phyloP scores from a whole-genome alignment of 2,888 invertebrate genomes.

The Microctonus hyperodae region DNA sequence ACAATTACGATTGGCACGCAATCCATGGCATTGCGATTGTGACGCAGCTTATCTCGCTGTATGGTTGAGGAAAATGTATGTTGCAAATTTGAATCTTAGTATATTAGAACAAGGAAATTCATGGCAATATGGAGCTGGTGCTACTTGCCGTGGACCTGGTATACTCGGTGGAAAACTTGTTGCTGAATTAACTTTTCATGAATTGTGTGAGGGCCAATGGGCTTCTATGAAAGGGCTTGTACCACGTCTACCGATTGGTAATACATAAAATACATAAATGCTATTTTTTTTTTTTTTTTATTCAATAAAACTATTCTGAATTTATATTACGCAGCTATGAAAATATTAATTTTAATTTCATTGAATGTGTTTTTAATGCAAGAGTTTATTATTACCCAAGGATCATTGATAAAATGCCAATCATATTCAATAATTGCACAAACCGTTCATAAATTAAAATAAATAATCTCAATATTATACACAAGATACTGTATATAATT shows the following conservation, averaged over 20 bases:
- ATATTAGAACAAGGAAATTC: constrained; percentile 34
- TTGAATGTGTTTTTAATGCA: too few relatives aligned
- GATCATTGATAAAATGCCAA: background rate
- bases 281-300: too few relatives aligned
- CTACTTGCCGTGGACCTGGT: constrained; percentile 74
- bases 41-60: constrained; percentile 75
- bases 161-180: constrained; percentile 74
- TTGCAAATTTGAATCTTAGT: constrained; percentile 33
- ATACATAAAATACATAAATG: too few relatives aligned
- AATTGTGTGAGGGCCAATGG: constrained; percentile 80
- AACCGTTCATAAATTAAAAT: background rate
- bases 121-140: constrained; percentile 58
- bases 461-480: background rate
- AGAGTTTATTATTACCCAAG: background rate
- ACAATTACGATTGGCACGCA: constrained; percentile 75
- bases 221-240: constrained; percentile 78
- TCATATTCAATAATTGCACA: background rate
- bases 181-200: constrained; percentile 74
- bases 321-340: background rate
- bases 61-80: constrained; percentile 63
- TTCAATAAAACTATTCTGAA: too few relatives aligned
- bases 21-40: constrained; percentile 85
- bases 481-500: background rate
- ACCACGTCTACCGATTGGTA: constrained; percentile 69
- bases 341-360: background rate